Evolutionary conservation across 2,797 vertebrate genomes (phyloP).

Genomic region (Agapornis canus): DNA sequence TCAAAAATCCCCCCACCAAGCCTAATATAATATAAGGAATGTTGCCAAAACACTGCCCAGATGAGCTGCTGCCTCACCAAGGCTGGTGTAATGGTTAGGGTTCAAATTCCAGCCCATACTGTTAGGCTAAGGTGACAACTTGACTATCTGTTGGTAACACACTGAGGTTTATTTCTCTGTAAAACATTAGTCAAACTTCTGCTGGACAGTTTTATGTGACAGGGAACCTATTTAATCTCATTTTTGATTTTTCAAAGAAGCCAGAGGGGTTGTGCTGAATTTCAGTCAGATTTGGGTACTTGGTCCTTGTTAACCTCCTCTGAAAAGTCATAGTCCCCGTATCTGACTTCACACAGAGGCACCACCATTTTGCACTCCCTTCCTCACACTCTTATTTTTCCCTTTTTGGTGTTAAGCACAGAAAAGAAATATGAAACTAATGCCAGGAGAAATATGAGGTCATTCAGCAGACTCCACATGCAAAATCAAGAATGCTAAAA

Average conservation of each 20-base stretch:
- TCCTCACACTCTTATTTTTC: background rate
- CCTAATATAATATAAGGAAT: background rate
- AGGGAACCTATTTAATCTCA: background rate
- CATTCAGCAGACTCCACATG: background rate
- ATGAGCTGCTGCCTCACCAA: background rate
- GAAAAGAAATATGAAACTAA: background rate
- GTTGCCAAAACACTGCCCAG: background rate
- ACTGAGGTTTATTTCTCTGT: background rate
- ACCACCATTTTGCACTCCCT: background rate
- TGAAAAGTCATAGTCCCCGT: background rate
- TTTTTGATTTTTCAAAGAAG: background rate
- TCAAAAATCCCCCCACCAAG: background rate
- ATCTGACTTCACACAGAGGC: background rate
- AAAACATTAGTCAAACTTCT: background rate
- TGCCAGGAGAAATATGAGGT: background rate
- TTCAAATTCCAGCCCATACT: background rate
- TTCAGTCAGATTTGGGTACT: background rate
- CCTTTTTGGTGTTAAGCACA: background rate
- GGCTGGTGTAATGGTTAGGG: background rate
- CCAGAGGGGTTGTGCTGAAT: background rate
- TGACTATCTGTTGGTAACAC: background rate
- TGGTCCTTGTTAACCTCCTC: background rate
- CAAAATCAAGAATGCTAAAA: background rate
- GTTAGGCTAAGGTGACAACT: background rate
- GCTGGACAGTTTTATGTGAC: background rate